A percentile compares a stretch with the other conserved stretches of the same genome.
These are phyloP conservation scores for Gorsachius goisagi DNA, from an alignment of 2,113 vertebrate genomes.

Conservation along the genomic window DNA sequence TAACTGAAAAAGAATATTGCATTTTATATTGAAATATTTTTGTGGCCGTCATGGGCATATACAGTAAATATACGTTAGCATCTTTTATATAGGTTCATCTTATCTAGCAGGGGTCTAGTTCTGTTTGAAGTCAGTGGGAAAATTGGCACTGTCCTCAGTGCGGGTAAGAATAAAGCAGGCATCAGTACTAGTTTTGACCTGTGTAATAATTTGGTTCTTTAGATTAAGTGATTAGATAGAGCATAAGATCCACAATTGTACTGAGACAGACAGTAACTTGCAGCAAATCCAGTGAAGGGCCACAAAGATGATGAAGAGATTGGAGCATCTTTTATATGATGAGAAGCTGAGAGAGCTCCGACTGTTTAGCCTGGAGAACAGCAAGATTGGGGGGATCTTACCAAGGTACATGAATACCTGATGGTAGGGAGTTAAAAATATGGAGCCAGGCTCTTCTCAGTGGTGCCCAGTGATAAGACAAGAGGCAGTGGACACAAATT, in stretches of 20 bases:
- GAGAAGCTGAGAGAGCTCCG: too few relatives aligned
- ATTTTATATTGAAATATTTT: background rate
- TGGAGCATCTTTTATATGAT: background rate
- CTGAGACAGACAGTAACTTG: background rate
- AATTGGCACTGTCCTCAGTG: background rate
- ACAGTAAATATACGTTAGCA: background rate
- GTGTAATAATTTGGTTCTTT: background rate
- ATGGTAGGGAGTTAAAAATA: too few relatives aligned
- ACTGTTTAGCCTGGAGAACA: too few relatives aligned
- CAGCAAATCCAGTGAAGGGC: background rate
- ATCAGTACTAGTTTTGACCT: background rate
- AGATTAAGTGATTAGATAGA: background rate
- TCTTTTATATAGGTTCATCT: background rate
- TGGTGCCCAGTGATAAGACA: too few relatives aligned
- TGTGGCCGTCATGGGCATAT: background rate
- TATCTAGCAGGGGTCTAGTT: background rate
- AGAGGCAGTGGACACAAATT: too few relatives aligned
- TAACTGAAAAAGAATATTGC: background rate
- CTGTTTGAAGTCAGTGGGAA: background rate
- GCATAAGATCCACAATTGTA: background rate
- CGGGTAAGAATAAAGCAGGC: background rate
- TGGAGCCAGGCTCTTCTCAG: too few relatives aligned
- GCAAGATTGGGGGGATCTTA: too few relatives aligned
- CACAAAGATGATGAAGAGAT: background rate
- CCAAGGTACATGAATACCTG: too few relatives aligned